Conservation (phyloP, 2,797 vertebrate genomes). For the Alectoris magna region DNA sequence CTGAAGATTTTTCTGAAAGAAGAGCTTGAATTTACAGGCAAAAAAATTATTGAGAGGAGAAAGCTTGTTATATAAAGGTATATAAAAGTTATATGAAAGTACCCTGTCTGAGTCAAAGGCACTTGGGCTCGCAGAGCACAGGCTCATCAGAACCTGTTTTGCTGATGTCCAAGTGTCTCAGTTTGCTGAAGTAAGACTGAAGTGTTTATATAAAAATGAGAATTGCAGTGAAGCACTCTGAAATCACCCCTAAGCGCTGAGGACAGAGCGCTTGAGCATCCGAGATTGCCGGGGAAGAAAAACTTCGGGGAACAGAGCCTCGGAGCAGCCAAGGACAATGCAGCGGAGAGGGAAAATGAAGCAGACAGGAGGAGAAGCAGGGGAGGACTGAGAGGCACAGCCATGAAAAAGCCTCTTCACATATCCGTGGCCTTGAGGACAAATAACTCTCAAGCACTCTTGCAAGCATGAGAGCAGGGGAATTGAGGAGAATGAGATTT, state of each 20-base stretch:
- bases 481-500: not conserved
- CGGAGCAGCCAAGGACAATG: not conserved
- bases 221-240: not conserved
- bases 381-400: not conserved
- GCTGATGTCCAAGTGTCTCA: slow-evolving; percentile 6
- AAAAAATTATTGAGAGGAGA: slow-evolving; percentile 9
- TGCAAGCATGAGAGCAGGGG: not conserved
- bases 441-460: slow-evolving; percentile 26
- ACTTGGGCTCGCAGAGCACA: not conserved
- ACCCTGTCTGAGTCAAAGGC: not conserved
- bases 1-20: not conserved
- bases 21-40: not conserved
- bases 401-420: not conserved
- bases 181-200: slow-evolving; percentile 31
- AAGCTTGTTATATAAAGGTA: not conserved
- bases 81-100: not conserved
- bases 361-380: not conserved
- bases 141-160: not conserved
- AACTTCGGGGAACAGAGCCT: not conserved
- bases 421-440: not conserved
- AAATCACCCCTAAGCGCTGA: not conserved
- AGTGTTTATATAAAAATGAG: slow-evolving; percentile 21
- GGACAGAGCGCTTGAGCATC: slow-evolving; percentile 11
- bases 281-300: slow-evolving; percentile 17
- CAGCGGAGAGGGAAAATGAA: not conserved